Percentiles rank a stretch among this genome's conserved stretches.
phyloP scores from a whole-genome alignment of 1,140 invertebrate genomes.

The Solenopsis invicta region DNA sequence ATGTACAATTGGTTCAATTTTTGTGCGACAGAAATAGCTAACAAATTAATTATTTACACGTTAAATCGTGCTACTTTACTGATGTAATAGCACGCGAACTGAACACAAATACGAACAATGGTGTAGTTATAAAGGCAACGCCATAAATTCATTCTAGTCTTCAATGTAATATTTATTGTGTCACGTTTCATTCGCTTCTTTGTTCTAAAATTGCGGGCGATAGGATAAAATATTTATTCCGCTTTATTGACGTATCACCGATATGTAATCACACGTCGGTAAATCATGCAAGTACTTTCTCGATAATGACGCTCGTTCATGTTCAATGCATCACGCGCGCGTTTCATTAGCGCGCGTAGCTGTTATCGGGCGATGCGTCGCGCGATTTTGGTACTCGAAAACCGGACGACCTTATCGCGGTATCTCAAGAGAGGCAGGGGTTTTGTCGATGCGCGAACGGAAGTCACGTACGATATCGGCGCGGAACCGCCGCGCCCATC shows the following conservation, averaged over 20 bases:
- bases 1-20: background rate
- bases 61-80: background rate
- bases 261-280: background rate
- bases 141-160: background rate
- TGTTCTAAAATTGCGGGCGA: slow-evolving; percentile 18
- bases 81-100: background rate
- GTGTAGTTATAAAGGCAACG: background rate
- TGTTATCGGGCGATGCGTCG: slow-evolving; percentile 41
- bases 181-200: background rate
- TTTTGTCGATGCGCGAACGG: slow-evolving; percentile 57
- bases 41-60: slow-evolving; percentile 8
- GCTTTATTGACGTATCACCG: background rate
- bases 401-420: slow-evolving; percentile 70
- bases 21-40: background rate
- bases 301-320: slow-evolving; percentile 38
- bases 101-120: background rate
- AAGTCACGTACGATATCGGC: slow-evolving; percentile 74
- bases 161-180: slow-evolving; percentile 26
- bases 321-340: background rate
- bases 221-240: slow-evolving; percentile 38
- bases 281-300: slow-evolving; percentile 31
- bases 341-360: slow-evolving; percentile 44
- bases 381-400: slow-evolving; percentile 58
- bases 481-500: slow-evolving; percentile 52
- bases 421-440: slow-evolving; percentile 61